These are phyloP conservation scores for Enteromius treurensis DNA, from an alignment of 2,797 vertebrate genomes.

Conservation along the genomic window DNA sequence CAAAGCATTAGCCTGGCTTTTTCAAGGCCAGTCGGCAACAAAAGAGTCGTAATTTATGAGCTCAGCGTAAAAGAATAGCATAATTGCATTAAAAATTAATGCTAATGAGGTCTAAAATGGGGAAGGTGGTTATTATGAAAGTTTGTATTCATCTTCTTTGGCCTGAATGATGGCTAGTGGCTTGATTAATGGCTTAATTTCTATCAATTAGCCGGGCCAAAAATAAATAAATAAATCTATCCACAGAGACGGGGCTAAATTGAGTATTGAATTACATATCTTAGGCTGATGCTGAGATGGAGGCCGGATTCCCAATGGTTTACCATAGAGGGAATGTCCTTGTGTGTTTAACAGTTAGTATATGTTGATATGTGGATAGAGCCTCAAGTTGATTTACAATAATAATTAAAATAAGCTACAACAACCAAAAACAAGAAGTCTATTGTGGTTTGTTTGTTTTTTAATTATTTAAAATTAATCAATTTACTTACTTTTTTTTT, in stretches of 20 bases:
- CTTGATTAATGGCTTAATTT: conserved; percentile 99
- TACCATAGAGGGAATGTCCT: neutral
- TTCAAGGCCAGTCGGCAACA: conserved; percentile 99
- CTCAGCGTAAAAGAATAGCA: conserved; percentile 99
- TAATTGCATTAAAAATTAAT: conserved; percentile 99
- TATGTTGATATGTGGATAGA: neutral
- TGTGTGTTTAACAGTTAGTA: conserved; percentile 11
- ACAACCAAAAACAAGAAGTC: neutral
- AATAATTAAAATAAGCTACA: neutral
- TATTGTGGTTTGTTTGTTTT: neutral
- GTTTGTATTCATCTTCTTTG: conserved; percentile 99
- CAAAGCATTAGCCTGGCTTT: conserved; percentile 99
- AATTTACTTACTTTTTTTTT: neutral
- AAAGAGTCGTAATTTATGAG: conserved; percentile 99
- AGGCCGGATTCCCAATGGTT: neutral
- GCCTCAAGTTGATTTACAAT: neutral
- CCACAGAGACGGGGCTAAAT: conserved; percentile 94
- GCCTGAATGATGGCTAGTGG: conserved; percentile 98
- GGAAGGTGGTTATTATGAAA: conserved; percentile 99
- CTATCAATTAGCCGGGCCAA: conserved; percentile 92
- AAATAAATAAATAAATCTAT: conserved; percentile 86
- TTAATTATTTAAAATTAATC: neutral
- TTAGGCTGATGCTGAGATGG: conserved; percentile 76
- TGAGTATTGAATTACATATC: conserved; percentile 98
- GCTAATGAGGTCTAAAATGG: conserved; percentile 99